Evolutionary conservation across 2,797 vertebrate species (phyloP).

Genomic region (Psittacula echo): DNA sequence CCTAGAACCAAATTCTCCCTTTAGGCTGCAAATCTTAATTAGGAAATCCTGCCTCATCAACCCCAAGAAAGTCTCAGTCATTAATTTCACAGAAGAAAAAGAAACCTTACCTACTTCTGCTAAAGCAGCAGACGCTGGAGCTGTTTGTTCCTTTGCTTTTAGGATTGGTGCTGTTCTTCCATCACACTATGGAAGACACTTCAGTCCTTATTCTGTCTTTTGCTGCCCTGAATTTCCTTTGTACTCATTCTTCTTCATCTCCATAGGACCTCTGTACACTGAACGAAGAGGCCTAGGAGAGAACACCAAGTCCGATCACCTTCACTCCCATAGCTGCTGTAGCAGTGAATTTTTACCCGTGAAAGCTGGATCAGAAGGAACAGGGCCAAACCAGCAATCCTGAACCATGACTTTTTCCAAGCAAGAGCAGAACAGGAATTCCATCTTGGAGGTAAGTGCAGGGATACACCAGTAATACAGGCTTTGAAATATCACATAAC

Average conservation of each 20-base stretch:
- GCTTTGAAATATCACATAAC: neutral
- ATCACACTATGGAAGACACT: neutral
- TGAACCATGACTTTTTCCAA: neutral
- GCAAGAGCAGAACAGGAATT: neutral
- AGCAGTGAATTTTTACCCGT: neutral
- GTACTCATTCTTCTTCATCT: neutral
- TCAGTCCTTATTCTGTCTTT: neutral
- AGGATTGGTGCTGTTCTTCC: neutral
- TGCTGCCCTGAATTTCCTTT: constrained; percentile 26
- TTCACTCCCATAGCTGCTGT: neutral
- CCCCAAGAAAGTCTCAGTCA: neutral
- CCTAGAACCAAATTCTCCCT: constrained; percentile 38
- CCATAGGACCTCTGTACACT: neutral
- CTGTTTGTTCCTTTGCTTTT: constrained; percentile 21
- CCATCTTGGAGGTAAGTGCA: neutral
- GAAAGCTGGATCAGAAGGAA: neutral
- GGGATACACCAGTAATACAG: neutral
- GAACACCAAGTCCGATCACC: constrained; percentile 7
- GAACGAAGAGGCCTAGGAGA: neutral
- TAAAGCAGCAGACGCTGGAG: neutral
- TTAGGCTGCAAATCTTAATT: constrained; percentile 51
- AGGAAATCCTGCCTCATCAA: constrained; percentile 36
- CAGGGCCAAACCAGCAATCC: neutral
- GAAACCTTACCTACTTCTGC: constrained; percentile 48
- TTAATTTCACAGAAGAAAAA: constrained; percentile 29